Conservation (phyloP, 2,797 vertebrate species). For the Acrossocheilus fasciatus region DNA sequence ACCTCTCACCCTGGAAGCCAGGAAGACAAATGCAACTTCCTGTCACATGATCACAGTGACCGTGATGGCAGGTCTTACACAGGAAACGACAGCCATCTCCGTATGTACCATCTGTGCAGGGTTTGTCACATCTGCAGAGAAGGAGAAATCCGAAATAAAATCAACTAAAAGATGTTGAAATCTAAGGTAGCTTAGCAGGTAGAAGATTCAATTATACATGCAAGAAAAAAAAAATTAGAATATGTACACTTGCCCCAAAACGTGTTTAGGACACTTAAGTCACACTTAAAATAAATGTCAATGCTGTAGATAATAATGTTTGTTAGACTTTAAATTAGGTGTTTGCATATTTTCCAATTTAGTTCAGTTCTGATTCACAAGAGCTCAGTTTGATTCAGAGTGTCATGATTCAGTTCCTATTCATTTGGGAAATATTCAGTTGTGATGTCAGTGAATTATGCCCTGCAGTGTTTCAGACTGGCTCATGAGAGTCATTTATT, state of each 20-base stretch:
- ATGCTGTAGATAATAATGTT: not conserved
- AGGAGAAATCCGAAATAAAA: not conserved
- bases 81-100: constrained; percentile 83
- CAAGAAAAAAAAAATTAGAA: not conserved
- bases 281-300: not conserved
- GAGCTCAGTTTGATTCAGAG: not conserved
- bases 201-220: not conserved
- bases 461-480: not conserved
- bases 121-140: constrained; percentile 83
- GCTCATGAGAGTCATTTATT: too few species aligned
- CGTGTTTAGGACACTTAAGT: not conserved
- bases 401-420: not conserved
- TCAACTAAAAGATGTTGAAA: not conserved
- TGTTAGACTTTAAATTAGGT: not conserved
- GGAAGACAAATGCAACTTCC: constrained; percentile 88
- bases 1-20: constrained; percentile 92
- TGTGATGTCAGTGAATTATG: not conserved
- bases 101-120: constrained; percentile 82
- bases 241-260: not conserved
- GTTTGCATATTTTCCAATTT: not conserved
- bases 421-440: not conserved
- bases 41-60: constrained; percentile 86
- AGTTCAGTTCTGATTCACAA: not conserved
- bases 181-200: not conserved
- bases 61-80: constrained; percentile 84